These are phyloP conservation scores for Camponotus vicinus DNA, from an alignment of 1,140 invertebrate genomes.

Conservation along the genomic window DNA sequence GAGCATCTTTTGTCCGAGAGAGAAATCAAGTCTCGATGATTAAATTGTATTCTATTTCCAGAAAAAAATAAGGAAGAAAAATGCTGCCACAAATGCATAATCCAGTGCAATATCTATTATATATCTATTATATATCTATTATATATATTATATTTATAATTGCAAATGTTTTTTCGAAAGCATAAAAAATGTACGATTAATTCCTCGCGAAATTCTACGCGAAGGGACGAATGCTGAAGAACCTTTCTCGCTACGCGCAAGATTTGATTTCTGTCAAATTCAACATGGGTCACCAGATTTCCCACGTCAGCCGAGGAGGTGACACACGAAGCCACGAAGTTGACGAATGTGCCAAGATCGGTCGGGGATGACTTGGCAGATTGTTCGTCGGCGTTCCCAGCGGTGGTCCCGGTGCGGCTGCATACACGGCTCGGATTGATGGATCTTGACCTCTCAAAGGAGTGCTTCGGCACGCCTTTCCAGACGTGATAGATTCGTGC, in stretches of 20 bases:
- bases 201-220: not conserved
- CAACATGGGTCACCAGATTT: not conserved
- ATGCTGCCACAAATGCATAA: too few species aligned
- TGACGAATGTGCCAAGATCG: conserved; percentile 76
- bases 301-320: conserved; percentile 44
- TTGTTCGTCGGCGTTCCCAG: conserved; percentile 73
- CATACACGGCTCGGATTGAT: conserved; percentile 63
- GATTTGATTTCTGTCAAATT: conserved; percentile 1
- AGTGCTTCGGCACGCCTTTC: conserved; percentile 71
- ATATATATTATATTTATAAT: too few species aligned
- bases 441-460: conserved; percentile 71
- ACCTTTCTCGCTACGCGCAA: not conserved
- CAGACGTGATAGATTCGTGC: conserved; percentile 68
- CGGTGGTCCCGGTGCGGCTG: conserved; percentile 72
- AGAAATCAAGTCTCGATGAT: not conserved
- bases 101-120: too few species aligned
- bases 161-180: not conserved
- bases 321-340: conserved; percentile 64
- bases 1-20: not conserved
- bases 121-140: too few species aligned
- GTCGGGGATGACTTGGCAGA: conserved; percentile 71
- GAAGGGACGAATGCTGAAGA: not conserved
- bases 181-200: not conserved
- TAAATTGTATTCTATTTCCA: not conserved
- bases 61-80: too few species aligned